A percentile compares a stretch with the other conserved stretches of the same genome.
These are phyloP conservation scores for Aegithalos caudatus DNA, from an alignment of 2,113 vertebrate species.

Conservation along the genomic window DNA sequence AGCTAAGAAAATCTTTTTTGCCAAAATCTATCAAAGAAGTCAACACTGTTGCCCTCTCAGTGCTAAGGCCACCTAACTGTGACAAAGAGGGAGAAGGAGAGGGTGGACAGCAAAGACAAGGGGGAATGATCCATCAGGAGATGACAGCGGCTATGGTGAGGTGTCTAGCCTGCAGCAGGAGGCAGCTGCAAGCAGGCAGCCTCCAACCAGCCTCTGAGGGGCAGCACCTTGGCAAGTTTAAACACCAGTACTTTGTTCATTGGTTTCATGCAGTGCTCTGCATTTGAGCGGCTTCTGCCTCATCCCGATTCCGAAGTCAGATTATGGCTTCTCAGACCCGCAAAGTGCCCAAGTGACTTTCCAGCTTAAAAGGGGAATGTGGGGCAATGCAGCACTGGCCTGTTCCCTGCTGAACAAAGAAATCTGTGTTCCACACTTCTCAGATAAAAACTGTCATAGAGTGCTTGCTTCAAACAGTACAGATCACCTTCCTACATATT, in stretches of 20 bases:
- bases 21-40: background rate
- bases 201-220: background rate
- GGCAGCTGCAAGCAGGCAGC: background rate
- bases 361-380: background rate
- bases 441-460: background rate
- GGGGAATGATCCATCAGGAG: background rate
- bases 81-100: background rate
- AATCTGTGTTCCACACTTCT: background rate
- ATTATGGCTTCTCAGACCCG: background rate
- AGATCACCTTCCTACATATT: background rate
- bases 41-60: background rate
- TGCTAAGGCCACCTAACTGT: background rate
- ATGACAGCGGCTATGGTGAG: background rate
- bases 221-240: background rate
- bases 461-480: background rate
- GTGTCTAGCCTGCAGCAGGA: background rate
- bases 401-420: background rate
- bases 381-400: background rate
- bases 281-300: background rate
- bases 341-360: background rate
- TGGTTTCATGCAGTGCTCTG: background rate
- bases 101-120: background rate
- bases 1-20: background rate
- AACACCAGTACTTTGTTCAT: background rate
- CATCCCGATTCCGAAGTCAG: background rate